Base-by-base conservation (phyloP, 2,888 invertebrate species). In the Siphlonurus alternatus region DNA sequence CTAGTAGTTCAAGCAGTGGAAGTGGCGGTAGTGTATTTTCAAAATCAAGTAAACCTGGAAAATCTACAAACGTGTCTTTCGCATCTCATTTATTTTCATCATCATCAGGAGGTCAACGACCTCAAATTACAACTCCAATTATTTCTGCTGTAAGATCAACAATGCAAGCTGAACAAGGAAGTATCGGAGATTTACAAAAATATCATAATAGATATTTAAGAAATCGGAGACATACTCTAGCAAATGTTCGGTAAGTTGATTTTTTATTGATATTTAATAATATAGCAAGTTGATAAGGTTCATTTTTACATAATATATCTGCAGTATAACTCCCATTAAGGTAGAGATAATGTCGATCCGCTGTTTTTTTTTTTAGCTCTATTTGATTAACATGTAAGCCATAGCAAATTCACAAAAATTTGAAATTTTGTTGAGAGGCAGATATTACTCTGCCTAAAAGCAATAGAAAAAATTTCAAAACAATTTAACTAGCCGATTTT, bases 131-230 rank as follows among this genome's bases (percentile, higher is more conserved):
- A 7, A 20, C 5, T n/a, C 56, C 7, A 59, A 51, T 51, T 59
- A 51, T 54, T 54, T 54, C 15, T 24, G 54, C 23, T 23, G 23
- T 25, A 51, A 24, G 61, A 15, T 15, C 54, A 23, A 66, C 64
- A 79, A 92, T 93, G 92, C 92, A 93, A 80, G 93, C 92, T 70
- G 92, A 93, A 77, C 91, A 91, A 74, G 92, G 93, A 70, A 88
- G 89, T 76, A 91, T 93, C 74, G 91, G 90, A 64, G 92, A 92
- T 76, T 82, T 93, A 72, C 89, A 92, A 74, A 89, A 88, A 75
- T 92, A 92, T 77, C 92, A 92, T 75, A 89, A 87, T 71, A 79
- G 89, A 71, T 89, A 92, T 77, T 83, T 91, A 72, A 85, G 90
- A 77, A 91, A 88, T 73, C 83, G 93, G 67, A 83, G 93, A 65